These are phyloP conservation scores for Pungitius pungitius DNA, from an alignment of 2,113 vertebrate species.

Conservation along the genomic window DNA sequence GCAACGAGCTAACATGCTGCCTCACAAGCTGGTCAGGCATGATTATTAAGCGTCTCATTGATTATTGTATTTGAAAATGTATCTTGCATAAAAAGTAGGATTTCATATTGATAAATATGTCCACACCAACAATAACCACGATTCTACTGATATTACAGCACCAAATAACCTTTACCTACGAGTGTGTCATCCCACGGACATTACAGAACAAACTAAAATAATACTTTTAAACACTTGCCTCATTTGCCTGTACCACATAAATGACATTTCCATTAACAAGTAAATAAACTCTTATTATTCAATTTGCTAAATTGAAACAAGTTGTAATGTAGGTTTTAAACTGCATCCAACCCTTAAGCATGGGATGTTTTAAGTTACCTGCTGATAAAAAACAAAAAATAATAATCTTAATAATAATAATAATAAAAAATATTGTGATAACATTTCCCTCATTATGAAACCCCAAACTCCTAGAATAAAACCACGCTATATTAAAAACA, in stretches of 20 bases:
- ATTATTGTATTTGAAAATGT: neutral
- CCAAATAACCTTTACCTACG: neutral
- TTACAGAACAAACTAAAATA: neutral
- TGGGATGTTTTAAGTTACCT: neutral
- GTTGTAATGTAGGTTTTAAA: neutral
- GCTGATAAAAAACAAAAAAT: neutral
- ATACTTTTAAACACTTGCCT: too few species aligned
- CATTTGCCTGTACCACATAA: neutral
- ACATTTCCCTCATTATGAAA: neutral
- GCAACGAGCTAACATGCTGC: neutral
- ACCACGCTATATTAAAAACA: slow-evolving; percentile 16
- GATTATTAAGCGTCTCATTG: neutral
- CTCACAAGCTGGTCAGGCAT: neutral
- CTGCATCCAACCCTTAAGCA: neutral
- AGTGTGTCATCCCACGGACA: neutral
- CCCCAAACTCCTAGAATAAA: slow-evolving; percentile 1
- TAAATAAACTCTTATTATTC: neutral
- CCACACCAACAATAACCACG: neutral
- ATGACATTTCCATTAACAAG: neutral
- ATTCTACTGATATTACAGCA: neutral
- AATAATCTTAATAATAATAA: too few species aligned
- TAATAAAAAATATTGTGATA: neutral
- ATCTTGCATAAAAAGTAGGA: neutral
- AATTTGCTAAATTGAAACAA: neutral
- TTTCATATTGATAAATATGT: slow-evolving; percentile 5